These are phyloP conservation scores for Channa argus DNA, from an alignment of 2,113 vertebrate species.

Conservation along the genomic window DNA sequence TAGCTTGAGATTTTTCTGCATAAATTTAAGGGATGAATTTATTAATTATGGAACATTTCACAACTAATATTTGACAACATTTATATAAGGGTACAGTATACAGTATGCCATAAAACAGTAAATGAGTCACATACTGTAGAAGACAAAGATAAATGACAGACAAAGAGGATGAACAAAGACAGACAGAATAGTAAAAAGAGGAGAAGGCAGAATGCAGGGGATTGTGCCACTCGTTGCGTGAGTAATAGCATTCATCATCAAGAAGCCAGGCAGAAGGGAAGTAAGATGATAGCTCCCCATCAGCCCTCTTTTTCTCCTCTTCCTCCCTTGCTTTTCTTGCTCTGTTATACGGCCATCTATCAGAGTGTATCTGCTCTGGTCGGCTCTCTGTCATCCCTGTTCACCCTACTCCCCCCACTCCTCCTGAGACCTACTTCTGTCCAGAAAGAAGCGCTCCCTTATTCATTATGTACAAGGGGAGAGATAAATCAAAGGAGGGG, in stretches of 20 bases:
- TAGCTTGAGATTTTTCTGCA: neutral
- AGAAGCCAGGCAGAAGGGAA: conserved; percentile 60
- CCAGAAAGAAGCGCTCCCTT: conserved; percentile 68
- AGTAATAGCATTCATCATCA: conserved; percentile 78
- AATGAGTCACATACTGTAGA: neutral
- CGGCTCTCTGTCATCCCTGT: conserved; percentile 49
- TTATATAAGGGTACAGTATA: neutral
- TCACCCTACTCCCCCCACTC: conserved; percentile 60
- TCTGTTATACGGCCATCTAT: conserved; percentile 59
- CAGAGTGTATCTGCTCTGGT: conserved; percentile 69
- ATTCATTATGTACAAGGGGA: conserved; percentile 71
- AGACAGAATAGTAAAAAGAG: conserved; percentile 21
- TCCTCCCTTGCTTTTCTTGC: conserved; percentile 29
- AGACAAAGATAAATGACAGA: conserved; percentile 19
- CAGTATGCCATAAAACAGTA: neutral
- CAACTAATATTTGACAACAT: conserved; percentile 9
- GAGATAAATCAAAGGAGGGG: conserved; percentile 5
- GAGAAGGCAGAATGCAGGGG: neutral
- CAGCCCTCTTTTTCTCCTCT: conserved; percentile 36
- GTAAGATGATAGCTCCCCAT: conserved; percentile 60
- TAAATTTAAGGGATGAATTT: neutral
- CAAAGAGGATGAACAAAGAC: conserved; percentile 15
- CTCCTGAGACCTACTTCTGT: conserved; percentile 79
- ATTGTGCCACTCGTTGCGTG: conserved; percentile 42
- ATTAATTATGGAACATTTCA: conserved; percentile 6